These are phyloP conservation scores for Paradoxurus hermaphroditus DNA, from an alignment of 2,113 vertebrate species.

Conservation along the genomic window DNA sequence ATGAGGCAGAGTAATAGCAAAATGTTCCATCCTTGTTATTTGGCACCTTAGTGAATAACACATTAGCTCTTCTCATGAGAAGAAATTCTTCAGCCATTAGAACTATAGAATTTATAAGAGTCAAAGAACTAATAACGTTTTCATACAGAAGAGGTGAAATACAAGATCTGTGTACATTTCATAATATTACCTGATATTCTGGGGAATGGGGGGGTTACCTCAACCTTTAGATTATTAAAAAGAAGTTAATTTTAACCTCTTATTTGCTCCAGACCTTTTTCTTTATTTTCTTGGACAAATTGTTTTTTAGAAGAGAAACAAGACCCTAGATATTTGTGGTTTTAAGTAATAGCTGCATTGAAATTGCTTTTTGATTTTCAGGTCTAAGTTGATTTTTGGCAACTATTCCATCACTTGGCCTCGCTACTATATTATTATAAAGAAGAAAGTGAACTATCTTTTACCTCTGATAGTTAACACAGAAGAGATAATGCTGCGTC, in stretches of 20 bases:
- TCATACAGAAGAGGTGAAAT: not conserved
- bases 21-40: not conserved
- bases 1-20: not conserved
- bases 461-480: conserved; percentile 57
- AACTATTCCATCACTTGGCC: conserved; percentile 64
- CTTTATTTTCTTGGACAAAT: not conserved
- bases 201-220: conserved; percentile 34
- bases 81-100: not conserved
- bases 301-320: conserved; percentile 53
- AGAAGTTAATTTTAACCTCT: conserved; percentile 47
- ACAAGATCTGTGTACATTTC: conserved; percentile 13
- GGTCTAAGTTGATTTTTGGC: conserved; percentile 55
- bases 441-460: conserved; percentile 47
- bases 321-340: not conserved
- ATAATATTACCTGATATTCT: not conserved
- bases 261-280: conserved; percentile 26
- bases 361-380: conserved; percentile 62
- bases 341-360: conserved; percentile 49
- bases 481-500: conserved; percentile 48
- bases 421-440: conserved; percentile 67
- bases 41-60: not conserved
- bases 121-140: not conserved
- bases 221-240: conserved; percentile 33
- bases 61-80: not conserved
- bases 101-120: not conserved